These are phyloP conservation scores for Neodontobutis hainanensis DNA, from an alignment of 2,113 vertebrate genomes.

Conservation along the genomic window DNA sequence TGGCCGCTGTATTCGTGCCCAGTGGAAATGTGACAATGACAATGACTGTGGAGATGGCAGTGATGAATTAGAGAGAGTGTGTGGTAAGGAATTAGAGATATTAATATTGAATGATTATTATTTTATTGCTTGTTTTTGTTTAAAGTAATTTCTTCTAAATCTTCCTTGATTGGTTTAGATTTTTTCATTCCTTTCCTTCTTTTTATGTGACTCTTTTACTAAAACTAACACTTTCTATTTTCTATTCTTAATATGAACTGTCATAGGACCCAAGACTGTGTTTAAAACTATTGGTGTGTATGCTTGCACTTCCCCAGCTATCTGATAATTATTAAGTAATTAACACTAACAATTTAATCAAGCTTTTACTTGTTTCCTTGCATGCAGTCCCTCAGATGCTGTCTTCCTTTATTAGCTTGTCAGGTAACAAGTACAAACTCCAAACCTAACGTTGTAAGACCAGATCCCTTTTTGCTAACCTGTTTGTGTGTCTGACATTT, in stretches of 20 bases:
- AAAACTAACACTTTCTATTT: conserved; percentile 52
- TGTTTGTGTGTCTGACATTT: conserved; percentile 35
- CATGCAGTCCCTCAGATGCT: conserved; percentile 86
- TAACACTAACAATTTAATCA: conserved; percentile 58
- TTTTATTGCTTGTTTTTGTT: background rate
- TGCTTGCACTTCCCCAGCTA: conserved; percentile 44
- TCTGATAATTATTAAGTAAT: conserved; percentile 19
- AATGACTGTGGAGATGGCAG: conserved; percentile 93
- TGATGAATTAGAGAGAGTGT: conserved; percentile 92
- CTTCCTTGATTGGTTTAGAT: too few species aligned
- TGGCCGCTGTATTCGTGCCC: conserved; percentile 86
- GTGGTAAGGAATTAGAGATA: conserved; percentile 81
- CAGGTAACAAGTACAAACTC: conserved; percentile 81
- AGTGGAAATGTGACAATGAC: conserved; percentile 92
- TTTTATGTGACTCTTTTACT: conserved; percentile 8
- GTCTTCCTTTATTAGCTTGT: conserved; percentile 83
- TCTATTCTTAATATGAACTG: conserved; percentile 49
- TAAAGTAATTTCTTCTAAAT: background rate
- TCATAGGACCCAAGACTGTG: conserved; percentile 72
- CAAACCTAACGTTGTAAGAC: background rate
- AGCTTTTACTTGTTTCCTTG: conserved; percentile 74
- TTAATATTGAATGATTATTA: background rate
- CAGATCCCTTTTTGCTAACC: conserved; percentile 18
- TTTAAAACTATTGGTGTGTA: conserved; percentile 79
- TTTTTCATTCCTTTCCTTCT: background rate